Conservation (phyloP, 2,888 invertebrate genomes). For the Heliconius erato region DNA sequence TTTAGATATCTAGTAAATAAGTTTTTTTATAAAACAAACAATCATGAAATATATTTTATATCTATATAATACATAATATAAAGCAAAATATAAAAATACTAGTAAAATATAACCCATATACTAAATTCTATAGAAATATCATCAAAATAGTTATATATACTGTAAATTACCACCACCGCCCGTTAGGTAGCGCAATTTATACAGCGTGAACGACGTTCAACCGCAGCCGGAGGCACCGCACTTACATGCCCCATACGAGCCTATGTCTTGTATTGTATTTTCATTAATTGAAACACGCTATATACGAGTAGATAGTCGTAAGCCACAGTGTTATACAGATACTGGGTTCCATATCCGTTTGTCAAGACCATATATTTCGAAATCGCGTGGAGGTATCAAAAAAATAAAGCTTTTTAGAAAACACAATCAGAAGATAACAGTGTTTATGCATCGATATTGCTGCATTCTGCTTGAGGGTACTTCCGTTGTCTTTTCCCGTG, state of each 20-base stretch:
- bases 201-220: conserved; percentile 28
- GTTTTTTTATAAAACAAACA: no score
- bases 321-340: neutral
- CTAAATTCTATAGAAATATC: conserved; percentile 24
- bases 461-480: no score
- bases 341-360: neutral
- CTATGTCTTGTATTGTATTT: conserved; percentile 10
- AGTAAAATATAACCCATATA: neutral
- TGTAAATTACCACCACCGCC: conserved; percentile 9
- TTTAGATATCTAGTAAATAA: no score
- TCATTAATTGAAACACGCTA: conserved; percentile 19
- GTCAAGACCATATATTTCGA: no score
- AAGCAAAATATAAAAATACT: neutral
- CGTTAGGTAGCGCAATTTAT: conserved; percentile 24
- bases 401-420: no score
- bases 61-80: no score
- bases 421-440: no score
- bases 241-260: conserved; percentile 24
- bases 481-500: no score
- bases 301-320: neutral
- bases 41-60: no score
- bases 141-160: neutral
- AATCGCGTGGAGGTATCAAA: no score
- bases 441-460: no score
- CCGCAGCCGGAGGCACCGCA: conserved; percentile 32